Base-by-base conservation (phyloP, 1,140 invertebrate species). In the Chymomyza costata region DNA sequence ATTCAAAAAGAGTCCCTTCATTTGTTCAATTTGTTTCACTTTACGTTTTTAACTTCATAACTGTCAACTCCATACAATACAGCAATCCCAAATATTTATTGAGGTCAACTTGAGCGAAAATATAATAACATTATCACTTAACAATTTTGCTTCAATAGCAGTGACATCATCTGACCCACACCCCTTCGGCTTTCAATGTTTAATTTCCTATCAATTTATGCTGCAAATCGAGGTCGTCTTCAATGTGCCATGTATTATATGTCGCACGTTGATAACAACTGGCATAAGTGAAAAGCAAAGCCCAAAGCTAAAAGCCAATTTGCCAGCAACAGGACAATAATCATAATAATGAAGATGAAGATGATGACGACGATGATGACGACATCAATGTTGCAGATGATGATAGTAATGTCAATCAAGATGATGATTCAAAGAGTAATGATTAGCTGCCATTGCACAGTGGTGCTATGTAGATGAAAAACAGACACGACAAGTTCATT, bases 181-280 rank as follows among this genome's bases (percentile, higher is more conserved):
- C 54, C 53, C 44, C 37, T 45, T 31, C 28, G 35, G n/a, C 47
- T 25, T 31, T 65, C 71, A 63, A 63, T 61, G 64, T 76, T 82
- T 82, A 82, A 82, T 82, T 82, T 82, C 78, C 78, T 78, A 66
- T 65, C 78, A 73, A 82, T 82, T 65, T 82, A 78, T 82, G 67
- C 67, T 78, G 47, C 37, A 65, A 78, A 73, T 67, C 71, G 71
- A 56, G 49, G 55, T 54, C 55, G 64, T 15, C 15, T 16, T 25
- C 21, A n/a, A n/a, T n/a, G n/a, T n/a, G 15, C 30, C 41, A n/a
- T n/a, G n/a, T 21, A 49, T 43, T 21, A 43, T 44, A 48, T 1
- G 30, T 37, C 19, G 43, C 30, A 35, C 10, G 19, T 18, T 8
- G 16, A 16, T 6, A 14, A 37, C 6, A 25, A 25, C 21, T 5